Evolutionary conservation across 2,888 invertebrate genomes (phyloP).

Genomic region (Andrena hattorfiana): DNA sequence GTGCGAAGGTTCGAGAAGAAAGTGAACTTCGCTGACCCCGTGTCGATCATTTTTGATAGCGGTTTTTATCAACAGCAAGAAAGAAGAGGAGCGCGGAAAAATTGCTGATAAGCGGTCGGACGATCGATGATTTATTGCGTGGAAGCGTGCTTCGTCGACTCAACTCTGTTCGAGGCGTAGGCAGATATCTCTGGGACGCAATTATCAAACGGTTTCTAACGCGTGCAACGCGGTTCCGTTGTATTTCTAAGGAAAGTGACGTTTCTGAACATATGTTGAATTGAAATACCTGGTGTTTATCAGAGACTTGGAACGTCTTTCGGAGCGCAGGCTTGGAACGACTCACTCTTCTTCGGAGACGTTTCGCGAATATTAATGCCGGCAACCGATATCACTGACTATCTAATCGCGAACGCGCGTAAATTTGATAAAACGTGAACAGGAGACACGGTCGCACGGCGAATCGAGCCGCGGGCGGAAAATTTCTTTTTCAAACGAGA

Average conservation of each 20-base stretch:
- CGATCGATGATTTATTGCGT: background rate
- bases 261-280: background rate
- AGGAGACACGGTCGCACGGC: background rate
- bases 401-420: background rate
- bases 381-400: constrained; percentile 1
- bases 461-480: background rate
- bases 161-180: background rate
- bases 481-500: constrained; percentile 8
- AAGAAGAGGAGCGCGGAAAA: background rate
- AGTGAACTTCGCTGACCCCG: constrained; percentile 33
- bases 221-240: too few relatives aligned
- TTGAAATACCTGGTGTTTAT: constrained; percentile 28
- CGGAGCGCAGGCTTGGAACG: background rate
- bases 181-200: background rate
- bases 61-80: background rate
- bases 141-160: too few relatives aligned
- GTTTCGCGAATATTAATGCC: background rate
- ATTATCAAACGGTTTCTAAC: background rate
- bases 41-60: constrained; percentile 31
- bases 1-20: constrained; percentile 33
- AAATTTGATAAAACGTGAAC: background rate
- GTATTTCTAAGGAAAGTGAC: too few relatives aligned
- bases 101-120: background rate
- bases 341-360: background rate
- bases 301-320: background rate